Conservation (phyloP, 2,888 invertebrate genomes). For the Cistogaster globosa region DNA sequence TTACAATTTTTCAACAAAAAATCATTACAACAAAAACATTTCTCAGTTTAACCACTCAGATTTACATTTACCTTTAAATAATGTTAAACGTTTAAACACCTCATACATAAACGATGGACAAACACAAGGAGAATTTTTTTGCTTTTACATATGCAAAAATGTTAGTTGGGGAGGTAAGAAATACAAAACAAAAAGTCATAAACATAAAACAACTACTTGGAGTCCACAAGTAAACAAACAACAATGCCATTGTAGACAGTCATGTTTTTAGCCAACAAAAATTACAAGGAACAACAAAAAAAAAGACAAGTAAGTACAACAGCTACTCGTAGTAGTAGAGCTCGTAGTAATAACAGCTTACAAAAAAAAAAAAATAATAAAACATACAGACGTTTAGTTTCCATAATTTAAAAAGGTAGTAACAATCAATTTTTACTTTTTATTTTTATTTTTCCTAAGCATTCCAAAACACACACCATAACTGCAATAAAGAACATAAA, state of each 20-base stretch:
- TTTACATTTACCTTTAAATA: conserved; percentile 48
- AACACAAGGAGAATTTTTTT: neutral
- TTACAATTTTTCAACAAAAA: neutral
- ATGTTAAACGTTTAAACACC: conserved; percentile 16
- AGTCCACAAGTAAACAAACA: neutral
- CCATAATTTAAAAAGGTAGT: no score
- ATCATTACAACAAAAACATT: neutral
- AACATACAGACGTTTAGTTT: no score
- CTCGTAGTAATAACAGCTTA: neutral
- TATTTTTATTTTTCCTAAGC: no score
- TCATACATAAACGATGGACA: conserved; percentile 4
- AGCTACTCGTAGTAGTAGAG: neutral
- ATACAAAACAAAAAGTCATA: neutral
- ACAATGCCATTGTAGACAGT: conserved; percentile 14
- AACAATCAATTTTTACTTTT: no score
- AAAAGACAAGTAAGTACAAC: neutral
- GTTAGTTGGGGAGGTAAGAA: neutral
- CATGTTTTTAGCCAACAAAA: conserved; percentile 12
- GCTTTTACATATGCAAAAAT: neutral
- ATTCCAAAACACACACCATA: no score
- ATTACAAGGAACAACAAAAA: neutral
- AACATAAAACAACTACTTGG: neutral
- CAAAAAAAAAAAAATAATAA: neutral
- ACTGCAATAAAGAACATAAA: no score
- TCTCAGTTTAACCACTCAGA: neutral